Evolutionary conservation across 2,888 invertebrate genomes (phyloP), one percentile per base, ranked within the genome.

Genomic region (Rhagonycha fulva): DNA sequence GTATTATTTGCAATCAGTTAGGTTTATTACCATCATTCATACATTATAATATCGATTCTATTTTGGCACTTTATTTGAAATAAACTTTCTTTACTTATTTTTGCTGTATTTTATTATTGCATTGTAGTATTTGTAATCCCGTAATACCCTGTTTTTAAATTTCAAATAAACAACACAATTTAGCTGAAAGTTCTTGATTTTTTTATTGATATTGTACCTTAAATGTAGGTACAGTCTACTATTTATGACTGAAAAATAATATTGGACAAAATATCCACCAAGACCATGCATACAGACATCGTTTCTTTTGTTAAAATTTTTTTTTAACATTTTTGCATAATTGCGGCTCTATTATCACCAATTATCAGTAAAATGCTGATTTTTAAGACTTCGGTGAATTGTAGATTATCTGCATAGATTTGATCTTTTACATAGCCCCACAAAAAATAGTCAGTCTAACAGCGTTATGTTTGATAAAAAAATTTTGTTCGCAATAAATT

Each of bases 401-500:
- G 68, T 24, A 23, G 67, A 32, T 67, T 73, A 14, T 73, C 61
- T 47, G 10, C 26, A 68, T 68, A 61, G 10, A 73, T 62, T 19
- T 73, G n/a, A 26, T 61, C 14, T 61, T 68, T 68, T 28, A 73
- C 61, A 14, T 73, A 73, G 28, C 62, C 24, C 26, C 60, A n/a
- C 28, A 73, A 24, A 30, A 70, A 47, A 19, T 47, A 70, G 70
- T 70, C 70, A 70, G 70, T 70, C 70, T 24, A 68, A 26, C 68
- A 9, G 68, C 28, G 68, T 68, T 68, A 70, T 23, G 68, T 26
- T 24, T 68, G 47, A 61, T 60, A 60, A 68, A 66, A 63, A 73
- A 68, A 68, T 23, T 73, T 68, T 23, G 62, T 14, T 68, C 14
- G 67, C 68, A 68, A 60, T 73, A 73, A 73, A 72, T 68, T 28